phyloP scores from a whole-genome alignment of 1,140 invertebrate genomes.

The Temnothorax nylanderi region DNA sequence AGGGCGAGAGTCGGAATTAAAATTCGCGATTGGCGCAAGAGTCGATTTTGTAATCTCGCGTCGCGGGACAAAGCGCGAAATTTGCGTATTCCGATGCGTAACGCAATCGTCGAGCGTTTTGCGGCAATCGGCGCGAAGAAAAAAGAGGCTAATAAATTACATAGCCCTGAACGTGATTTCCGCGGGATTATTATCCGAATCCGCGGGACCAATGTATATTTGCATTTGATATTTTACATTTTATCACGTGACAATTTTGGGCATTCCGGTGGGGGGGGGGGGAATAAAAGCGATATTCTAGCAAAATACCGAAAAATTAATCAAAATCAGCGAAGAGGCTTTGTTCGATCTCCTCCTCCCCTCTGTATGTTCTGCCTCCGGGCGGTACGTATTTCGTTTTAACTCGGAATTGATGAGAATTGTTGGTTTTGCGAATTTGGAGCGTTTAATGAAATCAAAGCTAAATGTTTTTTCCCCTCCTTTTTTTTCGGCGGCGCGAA shows the following conservation, averaged over 20 bases:
- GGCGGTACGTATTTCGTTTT: constrained; percentile 31
- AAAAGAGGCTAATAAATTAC: constrained; percentile 17
- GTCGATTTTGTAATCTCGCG: constrained; percentile 37
- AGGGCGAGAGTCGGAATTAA: constrained; percentile 31
- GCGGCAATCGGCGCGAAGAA: not conserved
- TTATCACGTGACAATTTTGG: constrained; percentile 7
- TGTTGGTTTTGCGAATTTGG: constrained; percentile 45
- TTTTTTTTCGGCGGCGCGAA: not conserved
- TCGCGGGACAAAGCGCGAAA: not conserved
- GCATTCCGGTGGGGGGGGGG: not conserved
- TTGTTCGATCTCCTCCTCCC: not conserved
- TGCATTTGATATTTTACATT: constrained; percentile 36
- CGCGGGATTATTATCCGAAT: constrained; percentile 28
- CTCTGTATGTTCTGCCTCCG: not conserved
- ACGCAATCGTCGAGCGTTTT: not conserved
- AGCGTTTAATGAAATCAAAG: constrained; percentile 53
- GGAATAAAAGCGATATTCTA: constrained; percentile 24
- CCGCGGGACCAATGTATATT: constrained; percentile 16
- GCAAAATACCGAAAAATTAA: constrained; percentile 49
- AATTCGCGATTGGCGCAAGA: constrained; percentile 25
- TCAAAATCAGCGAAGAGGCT: constrained; percentile 37
- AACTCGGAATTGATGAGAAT: constrained; percentile 55
- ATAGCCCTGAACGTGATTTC: not conserved
- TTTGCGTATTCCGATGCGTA: not conserved
- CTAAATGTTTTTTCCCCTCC: constrained; percentile 21